Percentiles rank a stretch among this genome's conserved stretches.
These are phyloP conservation scores for Nebria brevicollis DNA, from an alignment of 2,888 invertebrate genomes.

Conservation along the genomic window DNA sequence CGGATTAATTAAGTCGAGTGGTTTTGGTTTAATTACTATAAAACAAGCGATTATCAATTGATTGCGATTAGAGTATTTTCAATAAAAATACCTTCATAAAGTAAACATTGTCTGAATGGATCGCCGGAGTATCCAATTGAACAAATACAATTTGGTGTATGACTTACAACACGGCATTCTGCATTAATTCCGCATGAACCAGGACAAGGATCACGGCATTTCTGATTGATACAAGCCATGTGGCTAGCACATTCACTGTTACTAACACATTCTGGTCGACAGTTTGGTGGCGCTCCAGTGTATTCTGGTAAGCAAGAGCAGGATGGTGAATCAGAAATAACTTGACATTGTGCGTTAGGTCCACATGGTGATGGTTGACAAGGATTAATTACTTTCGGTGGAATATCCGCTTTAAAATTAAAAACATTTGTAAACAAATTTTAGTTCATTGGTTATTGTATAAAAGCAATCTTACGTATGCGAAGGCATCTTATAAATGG, in stretches of 20 bases:
- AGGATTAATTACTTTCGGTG: constrained; percentile 62
- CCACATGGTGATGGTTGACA: constrained; percentile 81
- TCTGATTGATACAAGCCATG: constrained; percentile 77
- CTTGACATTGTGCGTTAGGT: constrained; percentile 69
- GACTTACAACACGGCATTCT: constrained; percentile 79
- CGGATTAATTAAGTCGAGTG: constrained; percentile 62
- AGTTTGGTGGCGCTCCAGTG: constrained; percentile 75
- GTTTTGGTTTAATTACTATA: constrained; percentile 29
- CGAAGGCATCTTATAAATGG: constrained; percentile 74
- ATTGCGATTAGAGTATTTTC: not conserved
- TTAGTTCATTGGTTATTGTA: not conserved
- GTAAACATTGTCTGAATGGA: constrained; percentile 75
- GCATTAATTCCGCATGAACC: constrained; percentile 78
- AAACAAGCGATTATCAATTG: not conserved
- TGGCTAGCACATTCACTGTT: constrained; percentile 77
- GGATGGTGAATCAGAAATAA: constrained; percentile 66
- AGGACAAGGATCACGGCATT: constrained; percentile 80
- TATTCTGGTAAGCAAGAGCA: constrained; percentile 73
- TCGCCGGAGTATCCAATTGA: constrained; percentile 75
- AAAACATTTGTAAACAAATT: not conserved
- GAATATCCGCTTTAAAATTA: constrained; percentile 46
- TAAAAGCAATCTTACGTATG: constrained; percentile 61
- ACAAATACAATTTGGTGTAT: constrained; percentile 79
- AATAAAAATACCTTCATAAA: constrained; percentile 10
- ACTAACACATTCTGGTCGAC: constrained; percentile 78